Base-by-base conservation (phyloP, 2,888 invertebrate species). In the Lottia gigantea region DNA sequence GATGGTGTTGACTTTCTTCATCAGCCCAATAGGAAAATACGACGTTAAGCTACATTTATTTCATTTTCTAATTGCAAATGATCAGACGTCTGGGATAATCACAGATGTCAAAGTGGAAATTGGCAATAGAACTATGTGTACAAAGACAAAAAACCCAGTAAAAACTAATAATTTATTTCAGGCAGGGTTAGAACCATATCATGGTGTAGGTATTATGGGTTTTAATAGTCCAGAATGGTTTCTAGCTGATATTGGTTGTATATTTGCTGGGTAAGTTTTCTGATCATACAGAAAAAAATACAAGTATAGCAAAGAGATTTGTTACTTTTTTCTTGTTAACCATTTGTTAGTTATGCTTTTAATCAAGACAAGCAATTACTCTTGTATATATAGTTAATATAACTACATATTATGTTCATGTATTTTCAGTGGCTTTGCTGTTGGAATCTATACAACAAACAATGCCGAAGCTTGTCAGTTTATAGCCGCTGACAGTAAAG, bases 141-240 rank as follows among this genome's bases (percentile, higher is more conserved):
- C n/a, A n/a, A n/a, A n/a, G n/a, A n/a, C n/a, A n/a, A n/a, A 63
- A 25, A n/a, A 2, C 6, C 19, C 7, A n/a, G n/a, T n/a, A 63
- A n/a, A 63, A 25, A n/a, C 26, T 16, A 23, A 64, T 40, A 8
- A 40, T 62, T 66, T 63, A 26, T 79, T 78, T 31, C 93, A 95
- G 87, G 90, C 96, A 72, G 96, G 96, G 2, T 87, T 96, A 73
- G 92, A 96, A 88, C 91, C 93, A 71, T 91, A 92, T 85, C 92
- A 94, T 87, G 92, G 94, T 15, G 96, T 97, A 45, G 93, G 95
- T 79, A 95, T 97, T 82, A 90, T 97, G 71, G 96, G 96, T n/a
- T 96, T 95, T 88, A 97, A 97, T 88, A 93, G 94, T 31, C 94
- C 95, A 64, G 93, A 96, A 90, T 97, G 97, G 97, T 94, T 94